A percentile compares a stretch with the other conserved stretches of the same genome.
phyloP scores from a whole-genome alignment of 1,140 invertebrate genomes.

The Mamestra configurata region DNA sequence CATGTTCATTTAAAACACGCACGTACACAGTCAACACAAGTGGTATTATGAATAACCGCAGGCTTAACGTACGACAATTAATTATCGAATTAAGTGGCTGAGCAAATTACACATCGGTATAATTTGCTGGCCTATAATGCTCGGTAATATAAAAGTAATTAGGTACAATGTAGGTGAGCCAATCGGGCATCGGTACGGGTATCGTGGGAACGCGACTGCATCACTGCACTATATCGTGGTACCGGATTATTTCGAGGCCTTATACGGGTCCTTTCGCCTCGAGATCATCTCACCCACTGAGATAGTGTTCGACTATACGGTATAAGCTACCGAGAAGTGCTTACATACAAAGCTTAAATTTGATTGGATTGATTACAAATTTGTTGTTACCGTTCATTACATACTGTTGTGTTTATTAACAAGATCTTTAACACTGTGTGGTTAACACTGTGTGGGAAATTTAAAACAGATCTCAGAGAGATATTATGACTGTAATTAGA shows the following conservation, averaged over 20 bases:
- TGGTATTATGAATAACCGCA: conserved; percentile 14
- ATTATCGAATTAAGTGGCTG: conserved; percentile 26
- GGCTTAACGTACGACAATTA: conserved; percentile 20
- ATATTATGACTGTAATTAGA: not conserved
- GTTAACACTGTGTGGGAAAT: conserved; percentile 4
- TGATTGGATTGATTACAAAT: conserved; percentile 40
- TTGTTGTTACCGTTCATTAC: conserved; percentile 19
- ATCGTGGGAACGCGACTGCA: conserved; percentile 58
- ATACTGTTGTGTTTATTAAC: not conserved
- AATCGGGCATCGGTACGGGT: conserved; percentile 44
- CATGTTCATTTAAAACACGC: conserved; percentile 5
- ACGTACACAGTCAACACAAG: conserved; percentile 2
- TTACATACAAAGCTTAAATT: conserved; percentile 9
- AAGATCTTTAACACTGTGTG: conserved; percentile 3
- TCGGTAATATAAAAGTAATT: conserved; percentile 24
- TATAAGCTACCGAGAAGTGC: conserved; percentile 17
- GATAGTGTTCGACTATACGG: conserved; percentile 30
- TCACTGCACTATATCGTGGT: conserved; percentile 21
- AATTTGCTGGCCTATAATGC: conserved; percentile 32
- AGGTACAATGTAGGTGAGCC: conserved; percentile 45
- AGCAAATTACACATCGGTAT: not conserved
- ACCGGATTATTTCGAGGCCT: conserved; percentile 48
- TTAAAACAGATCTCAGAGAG: not conserved
- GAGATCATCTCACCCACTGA: conserved; percentile 52
- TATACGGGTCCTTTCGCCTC: conserved; percentile 55